Evolutionary conservation across 2,888 invertebrate species (phyloP).

Genomic region (Oegoconia quadripuncta): DNA sequence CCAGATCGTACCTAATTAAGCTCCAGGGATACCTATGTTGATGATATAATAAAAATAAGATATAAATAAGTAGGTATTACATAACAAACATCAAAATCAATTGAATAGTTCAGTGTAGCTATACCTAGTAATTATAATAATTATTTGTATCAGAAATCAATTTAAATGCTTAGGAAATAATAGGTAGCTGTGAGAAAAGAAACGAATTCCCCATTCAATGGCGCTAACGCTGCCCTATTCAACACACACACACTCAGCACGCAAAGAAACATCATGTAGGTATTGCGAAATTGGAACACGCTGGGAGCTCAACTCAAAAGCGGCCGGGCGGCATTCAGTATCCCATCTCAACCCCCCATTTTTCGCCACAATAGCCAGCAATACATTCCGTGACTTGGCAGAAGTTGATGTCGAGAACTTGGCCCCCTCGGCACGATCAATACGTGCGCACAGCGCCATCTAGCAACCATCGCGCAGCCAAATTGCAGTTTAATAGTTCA

Average conservation of each 20-base stretch:
- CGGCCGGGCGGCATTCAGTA: constrained; percentile 45
- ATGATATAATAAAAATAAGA: too few relatives aligned
- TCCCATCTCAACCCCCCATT: constrained; percentile 67
- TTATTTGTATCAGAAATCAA: too few relatives aligned
- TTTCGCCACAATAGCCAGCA: constrained; percentile 76
- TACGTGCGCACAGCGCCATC: constrained; percentile 75
- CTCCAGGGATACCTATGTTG: too few relatives aligned
- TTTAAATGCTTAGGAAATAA: too few relatives aligned
- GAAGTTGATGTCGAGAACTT: constrained; percentile 66
- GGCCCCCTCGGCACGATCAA: constrained; percentile 70
- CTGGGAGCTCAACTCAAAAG: constrained; percentile 30
- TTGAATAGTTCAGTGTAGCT: too few relatives aligned
- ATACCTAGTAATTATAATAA: too few relatives aligned
- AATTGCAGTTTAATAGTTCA: constrained; percentile 79
- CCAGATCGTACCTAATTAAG: too few relatives aligned
- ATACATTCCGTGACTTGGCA: constrained; percentile 79
- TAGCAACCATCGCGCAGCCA: constrained; percentile 73
- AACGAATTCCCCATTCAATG: too few relatives aligned
- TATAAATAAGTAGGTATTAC: too few relatives aligned
- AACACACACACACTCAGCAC: background rate
- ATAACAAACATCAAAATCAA: too few relatives aligned
- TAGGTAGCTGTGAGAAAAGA: too few relatives aligned
- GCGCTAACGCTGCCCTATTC: constrained; percentile 2
- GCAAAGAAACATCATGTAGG: background rate
- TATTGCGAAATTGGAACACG: constrained; percentile 6